Base-by-base conservation (phyloP, 1,140 invertebrate genomes). In the Papilio aristodemus region DNA sequence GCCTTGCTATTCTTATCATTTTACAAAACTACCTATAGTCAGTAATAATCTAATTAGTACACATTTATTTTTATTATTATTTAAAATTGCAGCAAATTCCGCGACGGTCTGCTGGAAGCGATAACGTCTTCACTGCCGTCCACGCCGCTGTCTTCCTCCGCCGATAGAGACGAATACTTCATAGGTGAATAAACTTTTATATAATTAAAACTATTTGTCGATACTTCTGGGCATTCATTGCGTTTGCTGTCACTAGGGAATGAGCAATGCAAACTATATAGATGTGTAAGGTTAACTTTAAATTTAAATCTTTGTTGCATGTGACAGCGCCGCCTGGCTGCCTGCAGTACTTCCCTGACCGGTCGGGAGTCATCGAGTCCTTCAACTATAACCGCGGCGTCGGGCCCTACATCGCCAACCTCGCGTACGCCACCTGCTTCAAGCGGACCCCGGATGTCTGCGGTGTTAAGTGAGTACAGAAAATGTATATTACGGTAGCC, bases 261-360 rank as follows among this genome's bases (percentile, higher is more conserved):
- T 10, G 27, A 36, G 7, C 54, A n/a, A 66, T 13, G 9, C 27
- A 1, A 38, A 6, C 7, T 50, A 36, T 9, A 13, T 0, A 69
- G 0, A 6, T 8, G 13, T 17, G 8, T 57, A 38, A 8, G 11
- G 8, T 38, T 38, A 10, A 38, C 7, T 19, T 58, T 17, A 54
- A 17, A 54, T 32, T n/a, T 62, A 22, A 36, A 13, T 14, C 43
- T 8, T 38, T 68, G 17, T 54, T 57, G 37, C 50, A 25, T 66
- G 4, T 77, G 76, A 36, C 79, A 93, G 94, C 94, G 3, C 94
- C 94, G 0, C 82, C 91, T 0, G 94, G 94, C 38, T 95, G 94
- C 70, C 87, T 95, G 13, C 94, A 95, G 71, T 95, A 94, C 85
- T 94, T 92, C 77, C 93, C 93, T 0, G 93, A 93, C 41, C 71